Conservation (phyloP, 2,113 vertebrate genomes). For the Albula goreensis region DNA sequence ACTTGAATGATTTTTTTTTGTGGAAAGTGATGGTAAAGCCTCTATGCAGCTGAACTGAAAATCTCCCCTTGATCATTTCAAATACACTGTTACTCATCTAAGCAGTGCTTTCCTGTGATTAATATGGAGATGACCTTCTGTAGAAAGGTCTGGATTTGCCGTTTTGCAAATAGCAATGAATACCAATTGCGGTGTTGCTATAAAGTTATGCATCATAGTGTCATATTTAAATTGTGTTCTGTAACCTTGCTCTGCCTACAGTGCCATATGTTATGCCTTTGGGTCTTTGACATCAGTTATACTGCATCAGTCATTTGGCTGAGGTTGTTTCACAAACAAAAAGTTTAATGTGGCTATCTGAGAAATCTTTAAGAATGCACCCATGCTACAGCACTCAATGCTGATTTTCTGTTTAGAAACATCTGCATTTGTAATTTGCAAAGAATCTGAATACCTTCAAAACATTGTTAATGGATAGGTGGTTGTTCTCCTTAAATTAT, state of each 20-base stretch:
- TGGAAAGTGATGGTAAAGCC: constrained; percentile 2
- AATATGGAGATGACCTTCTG: constrained; percentile 61
- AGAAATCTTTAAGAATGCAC: not conserved
- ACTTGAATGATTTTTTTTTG: constrained; percentile 16
- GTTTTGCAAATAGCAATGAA: constrained; percentile 55
- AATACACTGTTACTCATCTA: constrained; percentile 56
- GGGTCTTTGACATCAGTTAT: constrained; percentile 54
- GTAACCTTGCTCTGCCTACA: constrained; percentile 54
- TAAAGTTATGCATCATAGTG: constrained; percentile 59
- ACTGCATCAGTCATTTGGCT: constrained; percentile 52
- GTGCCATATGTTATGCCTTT: constrained; percentile 61
- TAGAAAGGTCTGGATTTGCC: constrained; percentile 50
- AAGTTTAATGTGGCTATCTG: constrained; percentile 5
- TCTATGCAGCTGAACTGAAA: not conserved
- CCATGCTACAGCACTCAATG: not conserved
- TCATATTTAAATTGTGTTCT: constrained; percentile 59
- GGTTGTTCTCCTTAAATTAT: not conserved
- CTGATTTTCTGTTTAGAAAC: not conserved
- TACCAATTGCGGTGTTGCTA: constrained; percentile 52
- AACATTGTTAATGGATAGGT: not conserved
- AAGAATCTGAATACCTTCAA: not conserved
- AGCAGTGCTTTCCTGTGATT: constrained; percentile 50
- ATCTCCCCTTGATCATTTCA: constrained; percentile 41
- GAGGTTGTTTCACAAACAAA: constrained; percentile 12
- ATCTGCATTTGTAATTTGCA: not conserved